A percentile compares a stretch with the other conserved stretches of the same genome.
phyloP scores from a whole-genome alignment of 2,113 vertebrate genomes.

The Antigone vipio region DNA sequence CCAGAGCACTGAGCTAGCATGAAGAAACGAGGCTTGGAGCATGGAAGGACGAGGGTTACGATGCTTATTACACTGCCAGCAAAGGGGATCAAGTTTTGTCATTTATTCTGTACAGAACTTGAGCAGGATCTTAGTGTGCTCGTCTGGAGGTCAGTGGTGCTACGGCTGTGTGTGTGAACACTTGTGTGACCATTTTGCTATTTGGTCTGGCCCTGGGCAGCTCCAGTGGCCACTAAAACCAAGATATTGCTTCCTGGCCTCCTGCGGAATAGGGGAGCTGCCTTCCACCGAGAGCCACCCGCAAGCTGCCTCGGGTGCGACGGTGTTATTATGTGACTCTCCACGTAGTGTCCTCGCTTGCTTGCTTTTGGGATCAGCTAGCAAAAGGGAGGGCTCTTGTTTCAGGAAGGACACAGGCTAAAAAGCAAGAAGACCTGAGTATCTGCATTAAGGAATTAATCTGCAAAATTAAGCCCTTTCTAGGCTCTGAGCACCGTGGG shows the following conservation, averaged over 20 bases:
- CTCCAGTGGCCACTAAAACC: not conserved
- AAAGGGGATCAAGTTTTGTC: not conserved
- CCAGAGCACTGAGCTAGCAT: not conserved
- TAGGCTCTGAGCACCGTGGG: not conserved
- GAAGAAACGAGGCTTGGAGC: not conserved
- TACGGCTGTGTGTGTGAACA: rapidly evolving
- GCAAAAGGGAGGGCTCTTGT: not conserved
- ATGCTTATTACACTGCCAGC: rapidly evolving
- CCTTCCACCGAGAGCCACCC: not conserved
- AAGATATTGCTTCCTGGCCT: rapidly evolving
- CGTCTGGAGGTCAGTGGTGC: not conserved
- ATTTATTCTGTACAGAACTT: not conserved
- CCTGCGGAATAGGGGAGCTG: not conserved
- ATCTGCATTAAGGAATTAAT: not conserved
- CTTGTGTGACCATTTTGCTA: not conserved
- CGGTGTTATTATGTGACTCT: not conserved
- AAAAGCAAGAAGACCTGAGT: not conserved
- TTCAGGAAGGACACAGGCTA: not conserved
- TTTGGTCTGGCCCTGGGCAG: not conserved
- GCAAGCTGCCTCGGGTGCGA: not conserved
- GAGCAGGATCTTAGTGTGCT: not conserved
- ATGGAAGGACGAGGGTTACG: not conserved
- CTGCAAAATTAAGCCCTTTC: not conserved
- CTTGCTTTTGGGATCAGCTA: not conserved
- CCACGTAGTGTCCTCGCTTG: constrained; percentile 51